Conservation (phyloP, 2,888 invertebrate genomes). For the Mythimna pallens region DNA sequence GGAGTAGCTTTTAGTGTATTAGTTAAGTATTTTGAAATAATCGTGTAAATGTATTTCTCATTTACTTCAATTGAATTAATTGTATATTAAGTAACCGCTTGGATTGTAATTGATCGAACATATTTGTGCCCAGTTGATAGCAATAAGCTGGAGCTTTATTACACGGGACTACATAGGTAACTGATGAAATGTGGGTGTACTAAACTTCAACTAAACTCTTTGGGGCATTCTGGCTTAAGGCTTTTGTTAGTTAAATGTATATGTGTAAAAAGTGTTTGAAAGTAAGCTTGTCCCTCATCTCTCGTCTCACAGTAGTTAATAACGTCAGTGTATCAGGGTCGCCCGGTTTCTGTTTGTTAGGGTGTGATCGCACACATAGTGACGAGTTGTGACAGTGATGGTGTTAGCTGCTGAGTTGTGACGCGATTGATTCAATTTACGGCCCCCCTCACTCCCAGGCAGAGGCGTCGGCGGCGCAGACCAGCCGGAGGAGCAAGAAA, state of each 20-base stretch:
- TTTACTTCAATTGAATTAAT: no score
- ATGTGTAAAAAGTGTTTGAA: no score
- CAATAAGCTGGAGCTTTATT: not conserved
- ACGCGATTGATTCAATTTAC: constrained; percentile 20
- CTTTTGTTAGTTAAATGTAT: no score
- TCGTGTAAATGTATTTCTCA: no score
- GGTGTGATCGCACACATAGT: not conserved
- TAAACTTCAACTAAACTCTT: no score
- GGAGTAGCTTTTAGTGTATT: no score
- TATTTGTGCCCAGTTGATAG: no score
- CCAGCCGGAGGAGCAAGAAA: constrained; percentile 26
- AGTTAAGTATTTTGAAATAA: no score
- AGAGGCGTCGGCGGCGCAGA: constrained; percentile 2
- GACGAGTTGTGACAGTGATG: constrained; percentile 17
- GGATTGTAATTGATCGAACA: no score
- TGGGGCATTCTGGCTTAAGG: no score
- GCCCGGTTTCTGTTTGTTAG: not conserved
- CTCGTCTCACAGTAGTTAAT: not conserved
- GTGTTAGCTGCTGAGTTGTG: constrained; percentile 10
- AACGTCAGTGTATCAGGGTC: not conserved
- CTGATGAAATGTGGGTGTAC: no score
- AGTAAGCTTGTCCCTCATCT: not conserved
- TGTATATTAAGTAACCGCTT: no score
- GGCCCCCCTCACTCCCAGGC: not conserved
- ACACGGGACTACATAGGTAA: not conserved